These are phyloP conservation scores for Cynaeus angustus DNA, from an alignment of 2,888 invertebrate genomes.

Conservation along the genomic window DNA sequence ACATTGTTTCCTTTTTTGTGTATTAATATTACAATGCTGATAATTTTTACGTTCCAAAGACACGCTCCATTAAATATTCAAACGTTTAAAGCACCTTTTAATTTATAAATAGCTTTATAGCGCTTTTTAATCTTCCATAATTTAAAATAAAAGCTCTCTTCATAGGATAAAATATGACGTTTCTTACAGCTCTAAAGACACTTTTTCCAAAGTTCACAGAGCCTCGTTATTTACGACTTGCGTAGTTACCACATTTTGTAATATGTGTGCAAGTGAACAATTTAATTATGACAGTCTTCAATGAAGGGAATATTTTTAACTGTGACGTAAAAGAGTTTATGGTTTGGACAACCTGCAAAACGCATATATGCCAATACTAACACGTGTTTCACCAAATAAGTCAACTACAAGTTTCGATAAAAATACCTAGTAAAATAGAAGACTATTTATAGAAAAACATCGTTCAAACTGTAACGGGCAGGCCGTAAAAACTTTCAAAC, in stretches of 20 bases:
- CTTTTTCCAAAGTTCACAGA: no score
- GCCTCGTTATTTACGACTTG: no score
- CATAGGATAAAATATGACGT: slow-evolving; percentile 1
- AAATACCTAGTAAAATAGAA: no score
- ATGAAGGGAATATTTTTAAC: slow-evolving; percentile 16
- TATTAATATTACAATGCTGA: not conserved
- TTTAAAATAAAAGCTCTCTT: slow-evolving; percentile 10
- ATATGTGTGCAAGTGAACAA: no score
- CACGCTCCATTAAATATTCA: slow-evolving; percentile 22
- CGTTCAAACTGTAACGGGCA: no score
- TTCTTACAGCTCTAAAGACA: no score
- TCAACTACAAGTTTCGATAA: not conserved
- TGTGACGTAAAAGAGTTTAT: slow-evolving; percentile 14
- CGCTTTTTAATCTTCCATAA: slow-evolving; percentile 25
- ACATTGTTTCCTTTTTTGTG: not conserved
- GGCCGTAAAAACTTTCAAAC: no score
- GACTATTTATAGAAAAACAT: no score
- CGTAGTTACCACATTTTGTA: no score
- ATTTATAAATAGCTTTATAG: slow-evolving; percentile 27
- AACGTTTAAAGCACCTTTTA: slow-evolving; percentile 21
- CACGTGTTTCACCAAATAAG: slow-evolving; percentile 6
- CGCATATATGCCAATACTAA: not conserved
- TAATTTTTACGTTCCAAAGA: slow-evolving; percentile 1
- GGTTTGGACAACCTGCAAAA: slow-evolving; percentile 5
- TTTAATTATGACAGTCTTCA: slow-evolving; percentile 11